phyloP scores from a whole-genome alignment of 1,140 invertebrate genomes.

The Chrysopa pallens region DNA sequence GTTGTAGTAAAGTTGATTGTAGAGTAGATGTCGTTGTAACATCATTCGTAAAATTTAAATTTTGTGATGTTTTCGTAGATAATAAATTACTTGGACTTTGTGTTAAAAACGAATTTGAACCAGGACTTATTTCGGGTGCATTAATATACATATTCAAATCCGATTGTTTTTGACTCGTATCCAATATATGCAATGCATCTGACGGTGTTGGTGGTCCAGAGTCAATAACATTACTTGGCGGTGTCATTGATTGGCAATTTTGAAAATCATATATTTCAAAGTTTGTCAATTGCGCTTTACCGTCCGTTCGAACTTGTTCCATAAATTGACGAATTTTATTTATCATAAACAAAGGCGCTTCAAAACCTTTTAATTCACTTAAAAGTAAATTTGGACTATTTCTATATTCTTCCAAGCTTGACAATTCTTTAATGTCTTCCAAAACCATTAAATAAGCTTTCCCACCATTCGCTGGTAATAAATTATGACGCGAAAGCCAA shows the following conservation, averaged over 20 bases:
- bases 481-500: slow-evolving; percentile 57
- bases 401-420: slow-evolving; percentile 50
- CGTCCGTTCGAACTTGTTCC: slow-evolving; percentile 20
- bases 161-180: slow-evolving; percentile 16
- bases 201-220: slow-evolving; percentile 17
- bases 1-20: slow-evolving; percentile 13
- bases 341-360: slow-evolving; percentile 50
- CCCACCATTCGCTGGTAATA: slow-evolving; percentile 57
- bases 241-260: slow-evolving; percentile 15
- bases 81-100: slow-evolving; percentile 6
- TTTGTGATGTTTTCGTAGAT: too few relatives aligned
- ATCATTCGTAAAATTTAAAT: too few relatives aligned
- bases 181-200: slow-evolving; percentile 12
- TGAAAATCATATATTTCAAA: slow-evolving; percentile 17
- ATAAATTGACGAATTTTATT: slow-evolving; percentile 46
- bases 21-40: too few relatives aligned
- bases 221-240: slow-evolving; percentile 16
- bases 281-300: slow-evolving; percentile 6
- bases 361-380: slow-evolving; percentile 50
- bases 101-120: slow-evolving; percentile 14
- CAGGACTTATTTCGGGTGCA: slow-evolving; percentile 19
- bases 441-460: slow-evolving; percentile 66
- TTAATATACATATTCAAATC: slow-evolving; percentile 16
- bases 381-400: slow-evolving; percentile 43
- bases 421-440: slow-evolving; percentile 59